These are phyloP conservation scores for Polypterus bichir DNA, from an alignment of 2,113 vertebrate genomes.

Conservation along the genomic window DNA sequence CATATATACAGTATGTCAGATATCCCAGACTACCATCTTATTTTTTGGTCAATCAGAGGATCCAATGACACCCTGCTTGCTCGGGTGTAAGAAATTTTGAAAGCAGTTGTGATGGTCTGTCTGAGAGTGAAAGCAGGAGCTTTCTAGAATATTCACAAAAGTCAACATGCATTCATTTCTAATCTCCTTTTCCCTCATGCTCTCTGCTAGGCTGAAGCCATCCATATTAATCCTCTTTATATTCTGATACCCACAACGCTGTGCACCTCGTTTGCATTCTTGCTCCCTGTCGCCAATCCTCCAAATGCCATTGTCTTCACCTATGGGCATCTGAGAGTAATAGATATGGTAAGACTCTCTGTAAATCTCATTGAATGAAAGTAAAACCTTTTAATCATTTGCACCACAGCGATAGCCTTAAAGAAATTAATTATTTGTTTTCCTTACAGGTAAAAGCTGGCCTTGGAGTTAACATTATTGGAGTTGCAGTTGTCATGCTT, in stretches of 20 bases:
- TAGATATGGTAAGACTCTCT: conserved; percentile 72
- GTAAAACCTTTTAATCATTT: not conserved
- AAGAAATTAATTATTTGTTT: conserved; percentile 1
- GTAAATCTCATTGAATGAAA: not conserved
- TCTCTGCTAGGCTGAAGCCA: conserved; percentile 65
- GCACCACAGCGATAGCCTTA: not conserved
- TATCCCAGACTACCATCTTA: too few species aligned
- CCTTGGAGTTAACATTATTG: conserved; percentile 70
- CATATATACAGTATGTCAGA: too few species aligned
- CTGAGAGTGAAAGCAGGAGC: not conserved
- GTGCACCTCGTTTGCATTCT: conserved; percentile 80
- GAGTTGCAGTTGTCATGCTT: conserved; percentile 67
- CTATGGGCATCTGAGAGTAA: conserved; percentile 67
- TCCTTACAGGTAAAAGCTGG: conserved; percentile 78
- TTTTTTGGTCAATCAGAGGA: too few species aligned
- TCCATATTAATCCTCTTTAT: conserved; percentile 73
- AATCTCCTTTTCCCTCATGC: conserved; percentile 2
- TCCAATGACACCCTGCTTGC: too few species aligned
- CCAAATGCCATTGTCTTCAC: conserved; percentile 80
- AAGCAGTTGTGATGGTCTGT: not conserved
- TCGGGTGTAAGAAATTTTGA: not conserved
- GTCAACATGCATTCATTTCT: not conserved
- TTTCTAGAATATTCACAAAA: not conserved
- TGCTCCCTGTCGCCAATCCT: conserved; percentile 80
- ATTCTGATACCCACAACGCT: conserved; percentile 77